These are phyloP conservation scores for Rotaria sp. DNA, from an alignment of 2,888 invertebrate species.

Conservation along the genomic window DNA sequence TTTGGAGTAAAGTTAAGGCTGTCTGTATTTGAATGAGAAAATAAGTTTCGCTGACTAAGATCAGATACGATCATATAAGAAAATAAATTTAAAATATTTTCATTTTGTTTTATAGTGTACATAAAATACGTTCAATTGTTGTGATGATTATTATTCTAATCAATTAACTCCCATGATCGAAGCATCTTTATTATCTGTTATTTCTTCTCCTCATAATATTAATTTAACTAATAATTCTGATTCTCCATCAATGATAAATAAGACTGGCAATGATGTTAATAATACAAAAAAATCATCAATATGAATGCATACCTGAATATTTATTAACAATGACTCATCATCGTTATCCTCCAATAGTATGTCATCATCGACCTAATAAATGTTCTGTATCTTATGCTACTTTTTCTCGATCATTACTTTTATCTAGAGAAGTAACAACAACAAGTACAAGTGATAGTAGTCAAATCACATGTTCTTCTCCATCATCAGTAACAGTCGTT, in stretches of 20 bases:
- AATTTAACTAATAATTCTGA: background rate
- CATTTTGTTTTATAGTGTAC: background rate
- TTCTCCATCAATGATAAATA: background rate
- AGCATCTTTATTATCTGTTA: background rate
- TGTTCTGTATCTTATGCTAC: background rate
- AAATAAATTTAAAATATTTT: background rate
- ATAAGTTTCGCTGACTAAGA: too few species aligned
- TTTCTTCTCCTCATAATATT: background rate
- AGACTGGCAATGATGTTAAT: background rate
- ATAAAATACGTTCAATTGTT: background rate
- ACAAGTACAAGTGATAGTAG: background rate
- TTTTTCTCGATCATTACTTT: background rate
- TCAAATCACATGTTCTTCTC: background rate
- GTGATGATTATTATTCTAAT: slow-evolving; percentile 7
- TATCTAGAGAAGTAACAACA: background rate
- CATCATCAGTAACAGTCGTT: background rate
- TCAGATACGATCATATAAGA: too few species aligned
- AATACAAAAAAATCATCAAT: background rate
- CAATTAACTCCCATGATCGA: background rate
- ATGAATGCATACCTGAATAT: slow-evolving; percentile 15
- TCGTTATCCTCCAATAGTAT: background rate
- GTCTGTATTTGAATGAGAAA: too few species aligned
- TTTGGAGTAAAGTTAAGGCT: too few species aligned
- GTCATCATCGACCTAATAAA: background rate
- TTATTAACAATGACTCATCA: background rate